Base-by-base conservation (phyloP, 1,140 invertebrate species). In the Platyura marginata region DNA sequence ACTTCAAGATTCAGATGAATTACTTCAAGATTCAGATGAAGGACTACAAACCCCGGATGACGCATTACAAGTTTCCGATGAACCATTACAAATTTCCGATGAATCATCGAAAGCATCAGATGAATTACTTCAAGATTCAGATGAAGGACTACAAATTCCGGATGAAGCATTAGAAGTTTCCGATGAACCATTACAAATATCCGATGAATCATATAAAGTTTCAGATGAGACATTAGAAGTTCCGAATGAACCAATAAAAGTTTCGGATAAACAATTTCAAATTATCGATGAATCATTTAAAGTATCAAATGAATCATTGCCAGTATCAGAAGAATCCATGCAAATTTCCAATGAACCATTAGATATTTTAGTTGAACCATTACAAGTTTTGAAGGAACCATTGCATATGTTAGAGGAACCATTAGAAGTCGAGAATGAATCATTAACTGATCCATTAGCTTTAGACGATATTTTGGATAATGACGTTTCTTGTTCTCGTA, bases 381-480 rank as follows among this genome's bases (percentile, higher is more conserved):
- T 46, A 44, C 11, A 16, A 41, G 9, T 29, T 16, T 8, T 19
- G 34, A 11, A 35, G 3, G n/a, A 35, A 1, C 3, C 11, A 15
- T 33, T 19, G 21, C 20, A 25, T 44, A 35, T 33, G 11, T 10
- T 11, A 16, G n/a, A 33, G 16, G 21, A 33, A 32, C 18, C 13
- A 23, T 10, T 10, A 15, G 16, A 19, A 29, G 29, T 22, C 2
- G 9, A 6, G 3, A 4, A n/a, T n/a, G n/a, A 59, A 34, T 51
- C 49, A n/a, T 51, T 50, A 11, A 51, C 55, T 21, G 57, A 60
- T 48, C 57, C 57, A 3, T 40, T 60, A 44, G 57, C 57, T 16
- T 51, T 60, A 21, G 57, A 55, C 40, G 50, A 53, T 16, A 48
- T 49, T 2, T 44, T 48, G 39, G 47, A 40, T 22, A 37, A 37